Evolutionary conservation across 2,888 invertebrate genomes (phyloP), one percentile per base, ranked within the genome.

Genomic region (Chydorus sphaericus): DNA sequence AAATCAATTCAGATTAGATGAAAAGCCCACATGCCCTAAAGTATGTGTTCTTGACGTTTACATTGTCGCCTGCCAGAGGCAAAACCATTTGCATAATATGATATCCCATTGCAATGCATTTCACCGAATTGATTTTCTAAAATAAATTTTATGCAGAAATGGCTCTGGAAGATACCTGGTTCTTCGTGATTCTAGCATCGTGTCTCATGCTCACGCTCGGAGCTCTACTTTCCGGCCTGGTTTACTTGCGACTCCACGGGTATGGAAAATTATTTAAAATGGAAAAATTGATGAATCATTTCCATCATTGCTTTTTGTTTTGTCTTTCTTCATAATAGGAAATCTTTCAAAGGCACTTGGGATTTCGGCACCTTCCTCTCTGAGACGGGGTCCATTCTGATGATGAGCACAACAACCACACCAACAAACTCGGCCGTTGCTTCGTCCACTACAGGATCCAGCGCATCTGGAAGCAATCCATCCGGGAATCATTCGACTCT

Each of bases 171-270:
- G 85, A 87, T 68, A 85, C 88, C 0, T 89, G 88, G 88, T 76
- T 88, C 54, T 73, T 87, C 61, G 81, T 86, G 39, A 70, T 87
- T 58, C 82, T 86, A 64, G 83, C 83, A 0, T 85, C 85, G 57
- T 84, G 85, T 65, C 78, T 86, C 62, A 85, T 83, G 4, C 83
- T 88, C 18, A 76, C 88, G 36, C 78, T 87, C 61, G 75, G 89
- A 53, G 87, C 85, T 14, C 82, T 85, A 3, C 71, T 88, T 23
- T 71, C 88, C 33, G 85, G 87, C 0, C 75, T 87, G 57, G 81
- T 87, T 66, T 75, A 88, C 53, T 76, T 88, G 60, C 83, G 85
- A 69, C 87, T 86, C 70, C 77, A 86, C 77, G 85, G 87, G 87
- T 88, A 72, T 79, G 80, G 7, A 28, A 23, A 33, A 37, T 6